Base-by-base conservation (phyloP, 2,888 invertebrate species). In the Parnassius mnemosyne region DNA sequence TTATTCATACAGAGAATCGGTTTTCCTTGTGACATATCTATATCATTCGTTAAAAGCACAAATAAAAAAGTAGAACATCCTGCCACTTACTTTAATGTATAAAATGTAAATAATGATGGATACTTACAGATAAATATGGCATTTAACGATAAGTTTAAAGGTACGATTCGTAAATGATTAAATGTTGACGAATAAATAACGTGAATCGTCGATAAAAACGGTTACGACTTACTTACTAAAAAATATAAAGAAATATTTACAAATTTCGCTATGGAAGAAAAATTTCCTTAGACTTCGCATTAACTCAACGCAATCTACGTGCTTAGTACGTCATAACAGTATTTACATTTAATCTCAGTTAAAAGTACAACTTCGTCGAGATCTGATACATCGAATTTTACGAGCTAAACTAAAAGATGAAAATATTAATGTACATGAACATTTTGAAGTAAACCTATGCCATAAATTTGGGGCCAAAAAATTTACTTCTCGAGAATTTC, bases 181-280 rank as follows among this genome's bases (percentile, higher is more conserved):
- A 84, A 87, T 85, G 84, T 81, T 83, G 87, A 87, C 87, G 87
- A 84, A 87, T 86, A 84, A 88, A 85, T 88, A 81, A 87, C 77
- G 80, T 76, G 79, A 80, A 86, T 89, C 87, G 87, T 84, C 87
- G 82, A 82, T 84, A 83, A 84, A n/a, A 88, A 84, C 81, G 77
- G 80, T 81, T 78, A 76, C 81, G 79, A 78, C 85, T 86, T 86
- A 85, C 61, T 68, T 68, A 74, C 78, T 78, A 66, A 72, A 75
- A 75, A 80, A 79, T 77, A 84, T 83, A 84, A 85, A 84, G 83
- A 79, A 84, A 84, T 91, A 91, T 91, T 86, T 91, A 91, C 91
- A 91, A 89, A 89, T 91, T 91, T 91, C 80, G 82, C 91, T 91
- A 91, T 91, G 90, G 89, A 91, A 89, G 89, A 90, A 87, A 84